Percentiles rank a stretch among this genome's conserved stretches.
Conservation (phyloP, 2,888 invertebrate species). For the Cremastinae sp. region DNA sequence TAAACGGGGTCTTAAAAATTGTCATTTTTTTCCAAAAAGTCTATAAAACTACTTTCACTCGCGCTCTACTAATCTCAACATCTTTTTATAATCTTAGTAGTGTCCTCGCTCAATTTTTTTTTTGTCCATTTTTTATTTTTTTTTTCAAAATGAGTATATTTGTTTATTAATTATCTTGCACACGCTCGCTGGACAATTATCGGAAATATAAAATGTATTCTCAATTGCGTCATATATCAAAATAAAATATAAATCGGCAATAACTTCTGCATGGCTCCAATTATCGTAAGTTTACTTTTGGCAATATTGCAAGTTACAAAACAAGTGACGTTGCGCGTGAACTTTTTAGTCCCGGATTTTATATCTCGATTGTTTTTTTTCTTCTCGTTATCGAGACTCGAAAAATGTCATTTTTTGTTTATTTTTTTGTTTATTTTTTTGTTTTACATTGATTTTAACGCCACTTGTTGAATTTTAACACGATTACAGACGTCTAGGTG, state of each 20-base stretch:
- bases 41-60: constrained; percentile 59
- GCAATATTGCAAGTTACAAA: constrained; percentile 64
- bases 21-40: constrained; percentile 37
- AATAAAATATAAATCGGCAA: constrained; percentile 78
- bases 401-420: constrained; percentile 5
- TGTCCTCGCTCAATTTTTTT: constrained; percentile 7
- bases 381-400: background rate
- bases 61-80: constrained; percentile 22
- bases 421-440: background rate
- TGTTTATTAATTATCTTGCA: constrained; percentile 54
- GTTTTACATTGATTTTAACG: constrained; percentile 1
- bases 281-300: constrained; percentile 63
- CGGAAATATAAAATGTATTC: constrained; percentile 71
- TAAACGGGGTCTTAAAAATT: constrained; percentile 24
- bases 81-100: constrained; percentile 32
- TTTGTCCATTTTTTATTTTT: constrained; percentile 22
- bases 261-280: constrained; percentile 69
- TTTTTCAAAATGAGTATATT: constrained; percentile 27
- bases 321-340: constrained; percentile 35
- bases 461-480: background rate
- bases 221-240: constrained; percentile 68
- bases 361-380: background rate
- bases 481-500: constrained; percentile 2
- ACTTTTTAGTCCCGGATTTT: background rate
- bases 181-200: constrained; percentile 57